Evolutionary conservation across 1,140 invertebrate genomes (phyloP), one percentile per base, ranked within the genome.

Genomic region (Bilobella aurantiaca): DNA sequence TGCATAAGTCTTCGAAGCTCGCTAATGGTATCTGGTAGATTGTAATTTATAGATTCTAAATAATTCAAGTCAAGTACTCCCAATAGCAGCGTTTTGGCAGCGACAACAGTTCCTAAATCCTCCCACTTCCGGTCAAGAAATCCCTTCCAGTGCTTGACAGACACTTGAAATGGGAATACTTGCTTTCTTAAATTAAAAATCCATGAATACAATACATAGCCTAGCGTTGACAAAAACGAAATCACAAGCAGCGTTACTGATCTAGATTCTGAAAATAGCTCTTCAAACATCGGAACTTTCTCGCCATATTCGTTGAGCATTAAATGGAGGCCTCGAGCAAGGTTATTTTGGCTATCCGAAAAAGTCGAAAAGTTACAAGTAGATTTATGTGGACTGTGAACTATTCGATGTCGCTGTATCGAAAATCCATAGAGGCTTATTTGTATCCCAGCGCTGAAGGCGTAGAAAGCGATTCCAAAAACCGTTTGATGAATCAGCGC

Each of bases 351-450:
- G 32, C 58, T 59, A 34, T 59, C 58, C 28, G 14, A 59, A 34
- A 59, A 59, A 8, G 23, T 59, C 8, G 58, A 31, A 29, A 59
- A 59, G 23, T 59, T 59, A 23, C 58, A 59, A 23, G 14, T 21
- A 28, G 27, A 5, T 57, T 21, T 21, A n/a, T n/a, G n/a, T n/a
- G n/a, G n/a, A n/a, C n/a, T n/a, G n/a, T n/a, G n/a, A n/a, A n/a
- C n/a, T n/a, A n/a, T n/a, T n/a, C n/a, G n/a, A n/a, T n/a, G n/a
- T n/a, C n/a, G n/a, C n/a, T n/a, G n/a, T n/a, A n/a, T n/a, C n/a
- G n/a, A n/a, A n/a, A n/a, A n/a, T n/a, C n/a, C n/a, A n/a, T n/a
- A n/a, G n/a, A n/a, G n/a, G n/a, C n/a, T n/a, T n/a, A n/a, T n/a
- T n/a, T n/a, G 53, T 57, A 5, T n/a, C 23, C 53, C n/a, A 57